Evolutionary conservation across 2,113 vertebrate species (phyloP).

Genomic region (Heterochromis multidens): DNA sequence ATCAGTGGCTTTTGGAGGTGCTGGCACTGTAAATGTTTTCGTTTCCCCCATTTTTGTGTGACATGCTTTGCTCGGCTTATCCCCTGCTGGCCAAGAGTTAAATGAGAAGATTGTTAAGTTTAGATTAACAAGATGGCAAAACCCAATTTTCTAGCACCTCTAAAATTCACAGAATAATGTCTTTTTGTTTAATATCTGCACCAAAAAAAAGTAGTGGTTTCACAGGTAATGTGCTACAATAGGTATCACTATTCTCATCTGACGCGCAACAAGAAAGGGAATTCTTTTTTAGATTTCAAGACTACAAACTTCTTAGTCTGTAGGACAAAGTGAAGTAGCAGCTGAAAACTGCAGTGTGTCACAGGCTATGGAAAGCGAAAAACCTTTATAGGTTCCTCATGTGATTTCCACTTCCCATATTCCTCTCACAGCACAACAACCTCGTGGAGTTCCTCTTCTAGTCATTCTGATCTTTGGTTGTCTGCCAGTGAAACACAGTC

Average conservation of each 20-base stretch:
- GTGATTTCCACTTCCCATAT: slow-evolving; percentile 41
- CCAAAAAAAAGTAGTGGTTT: background rate
- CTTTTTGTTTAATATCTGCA: background rate
- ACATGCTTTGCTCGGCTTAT: background rate
- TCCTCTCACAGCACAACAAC: background rate
- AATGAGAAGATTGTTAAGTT: background rate
- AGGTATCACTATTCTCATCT: background rate
- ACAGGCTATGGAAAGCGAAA: background rate
- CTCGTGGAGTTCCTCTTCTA: background rate
- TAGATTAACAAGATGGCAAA: background rate
- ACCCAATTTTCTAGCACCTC: no score
- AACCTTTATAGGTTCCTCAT: background rate
- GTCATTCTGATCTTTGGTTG: background rate
- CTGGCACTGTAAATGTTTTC: background rate
- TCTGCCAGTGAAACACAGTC: background rate
- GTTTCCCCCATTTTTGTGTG: background rate
- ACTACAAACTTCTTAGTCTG: background rate
- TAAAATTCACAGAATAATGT: background rate
- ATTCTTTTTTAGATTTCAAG: background rate
- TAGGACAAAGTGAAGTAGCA: background rate
- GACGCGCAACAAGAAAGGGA: background rate
- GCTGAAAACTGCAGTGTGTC: background rate
- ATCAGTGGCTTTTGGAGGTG: background rate
- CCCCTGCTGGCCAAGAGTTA: no score
- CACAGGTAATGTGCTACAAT: background rate